Evolutionary conservation across 2,888 invertebrate genomes (phyloP), one percentile per base, ranked within the genome.

Genomic region (Ormyrus labotus): DNA sequence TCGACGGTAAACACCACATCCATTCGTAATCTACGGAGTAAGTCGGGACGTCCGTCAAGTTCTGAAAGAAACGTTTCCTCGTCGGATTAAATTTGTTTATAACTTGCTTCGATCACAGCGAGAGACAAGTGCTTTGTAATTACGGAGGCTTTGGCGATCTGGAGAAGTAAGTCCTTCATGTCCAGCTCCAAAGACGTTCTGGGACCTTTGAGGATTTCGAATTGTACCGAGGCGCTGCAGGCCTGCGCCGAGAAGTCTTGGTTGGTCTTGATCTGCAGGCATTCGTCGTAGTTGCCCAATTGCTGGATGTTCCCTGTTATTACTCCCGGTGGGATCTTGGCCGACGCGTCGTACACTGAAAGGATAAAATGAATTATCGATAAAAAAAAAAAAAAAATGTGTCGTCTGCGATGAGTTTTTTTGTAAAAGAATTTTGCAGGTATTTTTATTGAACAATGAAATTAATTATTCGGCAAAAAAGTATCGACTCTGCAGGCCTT

Each of bases 281-380:
- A 96, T 90, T 96, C 95, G 87, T 96, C 95, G 87, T 94, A 96
- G 90, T 95, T 95, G 0, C 96, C 96, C 81, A 95, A 91, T 83
- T 95, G 95, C 89, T 94, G 94, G 6, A 93, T 92, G 63, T 94
- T 93, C 0, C 95, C 95, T 84, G 93, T 93, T 61, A 95, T 92
- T 10, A 95, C 88, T n/a, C 95, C 95, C 84, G 93, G 92, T 0
- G 95, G 93, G 53, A 94, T 93, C 89, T 95, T 95, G 0, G 94
- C 94, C 64, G 95, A 94, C n/a, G 96, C 93, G 86, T 95, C 95
- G 88, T 94, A 95, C 94, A 95, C 96, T 95, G 91, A 8, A 92
- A 90, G 8, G 64, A 61, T 63, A 47, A 47, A 47, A 5, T 51
- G 53, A 34, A 6, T 7, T 6, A 51, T 7, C 11, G 50, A 58